phyloP scores from a whole-genome alignment of 2,113 vertebrate genomes.

The Phasianus colchicus region DNA sequence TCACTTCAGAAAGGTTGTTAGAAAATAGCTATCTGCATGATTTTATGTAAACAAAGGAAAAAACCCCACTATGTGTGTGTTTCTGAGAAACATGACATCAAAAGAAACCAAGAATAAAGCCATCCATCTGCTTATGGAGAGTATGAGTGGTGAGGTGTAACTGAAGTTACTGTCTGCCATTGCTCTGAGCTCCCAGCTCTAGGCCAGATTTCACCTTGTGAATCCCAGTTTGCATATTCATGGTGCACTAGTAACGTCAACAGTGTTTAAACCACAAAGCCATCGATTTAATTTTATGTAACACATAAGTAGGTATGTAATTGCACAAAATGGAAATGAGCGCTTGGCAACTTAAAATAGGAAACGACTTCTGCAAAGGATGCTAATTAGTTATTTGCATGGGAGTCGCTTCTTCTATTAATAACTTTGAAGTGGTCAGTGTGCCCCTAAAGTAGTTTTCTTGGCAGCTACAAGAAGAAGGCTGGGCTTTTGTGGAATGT shows the following conservation, averaged over 20 bases:
- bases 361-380: neutral
- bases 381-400: neutral
- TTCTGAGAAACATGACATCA: neutral
- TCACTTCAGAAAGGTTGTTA: neutral
- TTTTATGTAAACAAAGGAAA: neutral
- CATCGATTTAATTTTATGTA: neutral
- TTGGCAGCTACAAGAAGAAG: neutral
- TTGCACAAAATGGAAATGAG: neutral
- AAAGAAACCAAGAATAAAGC: neutral
- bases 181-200: neutral
- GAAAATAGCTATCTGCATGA: neutral
- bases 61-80: neutral
- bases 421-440: neutral
- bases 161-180: neutral
- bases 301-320: neutral
- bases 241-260: neutral
- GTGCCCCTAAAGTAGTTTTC: neutral
- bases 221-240: neutral
- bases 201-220: fast-evolving
- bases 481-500: neutral
- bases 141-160: neutral
- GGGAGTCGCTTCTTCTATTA: neutral
- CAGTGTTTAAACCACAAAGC: neutral
- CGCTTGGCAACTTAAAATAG: neutral
- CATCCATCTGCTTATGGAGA: neutral